These are phyloP conservation scores for Sciurus niger DNA, from an alignment of 2,113 vertebrate genomes.

Conservation along the genomic window DNA sequence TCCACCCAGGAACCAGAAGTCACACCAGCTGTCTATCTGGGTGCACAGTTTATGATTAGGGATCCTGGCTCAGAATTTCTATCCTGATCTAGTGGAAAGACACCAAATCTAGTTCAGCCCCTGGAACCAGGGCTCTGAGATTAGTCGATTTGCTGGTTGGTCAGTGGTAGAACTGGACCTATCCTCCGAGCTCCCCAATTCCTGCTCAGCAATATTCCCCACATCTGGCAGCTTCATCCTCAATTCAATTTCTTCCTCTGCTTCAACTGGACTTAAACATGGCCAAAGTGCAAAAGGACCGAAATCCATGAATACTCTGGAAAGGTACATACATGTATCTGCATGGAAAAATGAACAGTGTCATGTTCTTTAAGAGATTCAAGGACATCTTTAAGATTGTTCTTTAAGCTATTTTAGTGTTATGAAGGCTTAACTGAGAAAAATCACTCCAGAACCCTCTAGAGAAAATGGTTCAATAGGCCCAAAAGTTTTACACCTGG, in stretches of 20 bases:
- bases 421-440: neutral
- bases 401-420: constrained; percentile 36
- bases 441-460: neutral
- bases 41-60: neutral
- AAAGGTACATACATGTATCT: constrained; percentile 36
- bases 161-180: neutral
- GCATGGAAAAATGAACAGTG: constrained; percentile 40
- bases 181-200: neutral
- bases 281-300: neutral
- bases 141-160: neutral
- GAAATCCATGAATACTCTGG: constrained; percentile 43
- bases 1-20: neutral
- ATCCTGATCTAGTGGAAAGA: neutral
- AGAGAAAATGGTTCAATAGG: constrained; percentile 29
- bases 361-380: constrained; percentile 9
- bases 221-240: neutral
- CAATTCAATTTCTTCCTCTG: neutral
- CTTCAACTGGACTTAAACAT: neutral
- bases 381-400: neutral
- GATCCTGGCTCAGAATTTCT: neutral
- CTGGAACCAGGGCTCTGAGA: neutral
- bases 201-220: neutral
- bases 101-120: neutral
- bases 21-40: neutral
- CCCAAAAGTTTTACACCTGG: neutral